Evolutionary conservation across 2,888 invertebrate genomes (phyloP).

Genomic region (Agonopterix subpropinquella): DNA sequence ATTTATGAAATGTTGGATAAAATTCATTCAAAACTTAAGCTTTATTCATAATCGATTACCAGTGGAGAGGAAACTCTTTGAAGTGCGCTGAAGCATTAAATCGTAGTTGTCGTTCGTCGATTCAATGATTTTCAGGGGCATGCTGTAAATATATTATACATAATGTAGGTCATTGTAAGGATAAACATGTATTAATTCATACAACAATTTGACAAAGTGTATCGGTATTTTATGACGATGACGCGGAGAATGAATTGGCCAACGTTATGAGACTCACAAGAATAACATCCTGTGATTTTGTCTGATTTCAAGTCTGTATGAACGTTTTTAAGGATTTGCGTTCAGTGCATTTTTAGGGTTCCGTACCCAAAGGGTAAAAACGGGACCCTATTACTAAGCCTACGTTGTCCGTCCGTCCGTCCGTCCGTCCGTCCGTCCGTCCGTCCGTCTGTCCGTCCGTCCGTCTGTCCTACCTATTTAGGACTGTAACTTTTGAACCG

Average conservation of each 20-base stretch:
- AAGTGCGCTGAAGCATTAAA: constrained; percentile 48
- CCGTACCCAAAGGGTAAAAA: no score
- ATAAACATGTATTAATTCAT: constrained; percentile 1
- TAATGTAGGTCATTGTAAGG: constrained; percentile 6
- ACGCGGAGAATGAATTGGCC: not conserved
- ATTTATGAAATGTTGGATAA: no score
- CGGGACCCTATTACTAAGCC: no score
- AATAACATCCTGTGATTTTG: no score
- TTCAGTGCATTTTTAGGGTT: not conserved
- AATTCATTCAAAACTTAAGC: no score
- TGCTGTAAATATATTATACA: not conserved
- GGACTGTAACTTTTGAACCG: no score
- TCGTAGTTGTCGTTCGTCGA: constrained; percentile 34
- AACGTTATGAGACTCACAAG: not conserved
- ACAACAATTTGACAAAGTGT: not conserved
- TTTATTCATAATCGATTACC: constrained; percentile 32
- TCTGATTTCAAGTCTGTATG: not conserved
- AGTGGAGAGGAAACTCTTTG: constrained; percentile 56
- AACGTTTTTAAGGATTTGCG: not conserved
- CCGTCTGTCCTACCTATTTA: no score
- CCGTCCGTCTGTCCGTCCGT: no score
- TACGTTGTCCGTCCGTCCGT: no score
- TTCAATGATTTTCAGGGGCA: constrained; percentile 49
- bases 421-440: no score
- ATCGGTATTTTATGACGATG: not conserved